These are phyloP conservation scores for Pelvicachromis taeniatus DNA, from an alignment of 2,113 vertebrate species.

Conservation along the genomic window DNA sequence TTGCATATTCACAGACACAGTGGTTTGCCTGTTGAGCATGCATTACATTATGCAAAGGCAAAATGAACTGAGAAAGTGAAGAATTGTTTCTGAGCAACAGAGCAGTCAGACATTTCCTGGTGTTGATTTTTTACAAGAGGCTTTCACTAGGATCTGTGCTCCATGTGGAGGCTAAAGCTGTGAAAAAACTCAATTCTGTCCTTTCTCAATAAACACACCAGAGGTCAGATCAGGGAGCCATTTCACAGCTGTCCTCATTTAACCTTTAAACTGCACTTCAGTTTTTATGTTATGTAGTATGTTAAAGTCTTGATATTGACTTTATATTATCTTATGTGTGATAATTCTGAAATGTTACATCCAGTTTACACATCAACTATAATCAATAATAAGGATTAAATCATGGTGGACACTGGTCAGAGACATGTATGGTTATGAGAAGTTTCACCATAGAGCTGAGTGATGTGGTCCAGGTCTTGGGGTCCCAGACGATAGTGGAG, in stretches of 20 bases:
- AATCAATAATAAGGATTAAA: background rate
- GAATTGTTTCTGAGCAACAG: background rate
- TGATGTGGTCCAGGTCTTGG: conserved; percentile 57
- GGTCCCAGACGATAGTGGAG: conserved; percentile 55
- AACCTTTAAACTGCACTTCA: background rate
- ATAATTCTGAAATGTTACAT: background rate
- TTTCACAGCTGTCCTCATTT: background rate
- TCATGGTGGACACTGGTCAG: background rate
- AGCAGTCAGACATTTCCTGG: background rate
- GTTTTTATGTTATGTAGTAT: background rate
- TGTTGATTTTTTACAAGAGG: background rate
- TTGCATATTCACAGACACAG: background rate
- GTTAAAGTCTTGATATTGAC: background rate
- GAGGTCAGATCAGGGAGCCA: background rate
- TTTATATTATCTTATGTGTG: background rate
- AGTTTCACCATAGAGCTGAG: conserved; percentile 63
- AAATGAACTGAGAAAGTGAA: background rate
- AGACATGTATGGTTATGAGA: background rate
- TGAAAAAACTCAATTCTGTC: background rate
- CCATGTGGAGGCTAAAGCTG: background rate
- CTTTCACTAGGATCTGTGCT: background rate
- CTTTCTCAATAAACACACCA: background rate
- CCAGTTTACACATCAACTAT: background rate
- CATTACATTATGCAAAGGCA: background rate
- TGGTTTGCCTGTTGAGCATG: background rate